Evolutionary conservation across 35 echinoderm and acorn worm genomes (phyloP).

Genomic region (Ophiothrix spiculata): DNA sequence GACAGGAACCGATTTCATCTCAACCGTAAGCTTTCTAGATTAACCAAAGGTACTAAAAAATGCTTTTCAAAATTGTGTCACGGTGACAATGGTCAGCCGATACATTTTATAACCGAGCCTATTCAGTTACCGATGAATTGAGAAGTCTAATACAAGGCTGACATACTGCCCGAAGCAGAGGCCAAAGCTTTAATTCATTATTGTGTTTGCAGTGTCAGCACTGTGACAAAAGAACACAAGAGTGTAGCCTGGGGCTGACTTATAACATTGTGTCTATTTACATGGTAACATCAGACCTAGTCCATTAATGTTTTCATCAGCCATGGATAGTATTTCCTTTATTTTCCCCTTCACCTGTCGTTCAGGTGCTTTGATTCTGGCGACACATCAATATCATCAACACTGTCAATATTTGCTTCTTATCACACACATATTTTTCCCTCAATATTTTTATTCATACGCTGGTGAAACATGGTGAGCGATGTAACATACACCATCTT

Average conservation of each 20-base stretch:
- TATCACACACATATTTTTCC: too few relatives aligned
- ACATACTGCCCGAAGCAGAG: background rate
- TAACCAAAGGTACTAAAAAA: background rate
- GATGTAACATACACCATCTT: too few relatives aligned
- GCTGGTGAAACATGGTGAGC: too few relatives aligned
- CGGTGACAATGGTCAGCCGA: background rate
- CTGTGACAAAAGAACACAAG: background rate
- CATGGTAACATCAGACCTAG: background rate
- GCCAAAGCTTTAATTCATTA: background rate
- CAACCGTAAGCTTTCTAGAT: background rate
- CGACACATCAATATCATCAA: too few relatives aligned
- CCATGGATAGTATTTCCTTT: background rate
- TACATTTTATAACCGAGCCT: background rate
- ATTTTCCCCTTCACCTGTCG: background rate
- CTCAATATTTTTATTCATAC: too few relatives aligned
- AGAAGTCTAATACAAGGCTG: background rate
- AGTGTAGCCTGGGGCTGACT: background rate
- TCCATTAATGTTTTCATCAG: background rate
- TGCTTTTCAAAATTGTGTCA: conserved; percentile 8
- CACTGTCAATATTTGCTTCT: too few relatives aligned
- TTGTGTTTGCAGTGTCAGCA: background rate
- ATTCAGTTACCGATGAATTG: background rate
- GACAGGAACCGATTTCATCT: background rate
- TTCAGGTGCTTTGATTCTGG: too few relatives aligned
- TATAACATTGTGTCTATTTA: background rate